phyloP scores from a whole-genome alignment of 2,113 vertebrate species.

The Urocynchramus pylzowi region DNA sequence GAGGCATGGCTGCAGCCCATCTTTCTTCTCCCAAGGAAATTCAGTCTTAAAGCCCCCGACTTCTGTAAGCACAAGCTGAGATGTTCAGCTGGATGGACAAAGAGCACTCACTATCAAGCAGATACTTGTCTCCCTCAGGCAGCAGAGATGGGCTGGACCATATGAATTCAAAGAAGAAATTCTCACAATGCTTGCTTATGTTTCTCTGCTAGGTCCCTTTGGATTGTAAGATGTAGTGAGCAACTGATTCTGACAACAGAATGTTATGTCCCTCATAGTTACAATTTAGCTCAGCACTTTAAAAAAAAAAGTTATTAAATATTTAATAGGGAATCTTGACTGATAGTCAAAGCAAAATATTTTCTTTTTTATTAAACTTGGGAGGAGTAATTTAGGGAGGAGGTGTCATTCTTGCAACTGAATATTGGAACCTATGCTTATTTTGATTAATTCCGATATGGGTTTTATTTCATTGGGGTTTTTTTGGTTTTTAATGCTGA shows the following conservation, averaged over 20 bases:
- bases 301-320: not conserved
- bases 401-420: not conserved
- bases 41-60: rapidly evolving
- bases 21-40: not conserved
- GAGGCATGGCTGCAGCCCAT: not conserved
- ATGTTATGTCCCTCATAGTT: not conserved
- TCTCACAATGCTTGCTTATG: not conserved
- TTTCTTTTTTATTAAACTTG: not conserved
- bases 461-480: not conserved
- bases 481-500: not conserved
- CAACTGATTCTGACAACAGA: not conserved
- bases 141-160: not conserved
- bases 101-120: not conserved
- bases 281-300: not conserved
- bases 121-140: not conserved
- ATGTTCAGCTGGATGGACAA: not conserved
- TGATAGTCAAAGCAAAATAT: not conserved
- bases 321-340: not conserved
- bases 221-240: not conserved
- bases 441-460: not conserved
- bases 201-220: not conserved
- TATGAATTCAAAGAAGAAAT: not conserved
- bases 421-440: not conserved
- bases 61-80: not conserved
- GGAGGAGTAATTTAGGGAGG: not conserved